Percentiles rank a stretch among this genome's conserved stretches.
Conservation (phyloP, 1,140 invertebrate species). For the Drosophila kepulauana region DNA sequence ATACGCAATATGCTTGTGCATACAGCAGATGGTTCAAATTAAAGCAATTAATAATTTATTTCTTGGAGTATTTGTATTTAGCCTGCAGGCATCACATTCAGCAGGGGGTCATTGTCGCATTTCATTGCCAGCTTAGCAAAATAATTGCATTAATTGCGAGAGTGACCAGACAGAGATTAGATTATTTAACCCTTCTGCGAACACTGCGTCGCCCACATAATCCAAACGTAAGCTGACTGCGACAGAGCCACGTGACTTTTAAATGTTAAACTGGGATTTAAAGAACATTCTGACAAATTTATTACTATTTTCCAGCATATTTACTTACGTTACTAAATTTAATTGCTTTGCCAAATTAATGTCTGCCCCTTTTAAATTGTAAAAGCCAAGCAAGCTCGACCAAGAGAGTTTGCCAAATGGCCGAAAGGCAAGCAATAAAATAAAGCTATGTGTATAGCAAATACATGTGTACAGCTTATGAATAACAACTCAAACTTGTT, state of each 20-base stretch:
- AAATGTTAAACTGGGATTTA: slow-evolving; percentile 32
- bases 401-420: slow-evolving; percentile 13
- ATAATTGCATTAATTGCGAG: slow-evolving; percentile 6
- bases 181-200: not conserved
- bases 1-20: not conserved
- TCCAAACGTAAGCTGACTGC: slow-evolving; percentile 11
- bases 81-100: not conserved
- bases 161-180: slow-evolving; percentile 14
- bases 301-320: slow-evolving; percentile 38
- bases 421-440: slow-evolving; percentile 61
- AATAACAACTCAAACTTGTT: not conserved
- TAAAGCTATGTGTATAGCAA: slow-evolving; percentile 10
- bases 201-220: slow-evolving; percentile 11
- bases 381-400: slow-evolving; percentile 30
- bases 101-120: not conserved
- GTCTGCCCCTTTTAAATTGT: slow-evolving; percentile 39
- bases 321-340: slow-evolving; percentile 42
- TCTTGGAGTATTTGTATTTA: not conserved
- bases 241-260: slow-evolving; percentile 13
- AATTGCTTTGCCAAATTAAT: slow-evolving; percentile 72
- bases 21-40: not conserved
- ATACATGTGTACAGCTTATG: not conserved
- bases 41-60: slow-evolving; percentile 1
- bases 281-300: slow-evolving; percentile 41
- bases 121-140: slow-evolving; percentile 1